phyloP scores from a whole-genome alignment of 2,888 invertebrate genomes.

The Athetis lepigone region DNA sequence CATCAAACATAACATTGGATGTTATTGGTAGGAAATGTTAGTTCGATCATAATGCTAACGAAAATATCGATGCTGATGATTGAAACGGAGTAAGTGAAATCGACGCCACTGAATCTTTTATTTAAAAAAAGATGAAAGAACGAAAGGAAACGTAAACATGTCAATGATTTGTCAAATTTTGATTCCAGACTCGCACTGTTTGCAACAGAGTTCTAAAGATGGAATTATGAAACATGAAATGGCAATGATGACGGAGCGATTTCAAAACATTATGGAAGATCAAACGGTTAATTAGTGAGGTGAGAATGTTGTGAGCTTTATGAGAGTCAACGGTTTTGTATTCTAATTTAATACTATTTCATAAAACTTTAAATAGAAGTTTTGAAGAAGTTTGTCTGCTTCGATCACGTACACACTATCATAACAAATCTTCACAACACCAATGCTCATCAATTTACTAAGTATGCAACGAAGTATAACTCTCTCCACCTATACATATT shows the following conservation, averaged over 20 bases:
- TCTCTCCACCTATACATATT: background rate
- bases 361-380: background rate
- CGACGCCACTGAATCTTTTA: slow-evolving; percentile 49
- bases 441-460: no score
- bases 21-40: slow-evolving; percentile 74
- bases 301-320: slow-evolving; percentile 23
- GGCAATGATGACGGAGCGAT: slow-evolving; percentile 33
- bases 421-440: no score
- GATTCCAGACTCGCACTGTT: slow-evolving; percentile 23
- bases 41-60: slow-evolving; percentile 68
- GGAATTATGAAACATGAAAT: slow-evolving; percentile 35
- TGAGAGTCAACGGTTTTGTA: background rate
- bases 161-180: slow-evolving; percentile 51
- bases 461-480: no score
- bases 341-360: background rate
- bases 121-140: slow-evolving; percentile 59
- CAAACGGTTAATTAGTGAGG: slow-evolving; percentile 47
- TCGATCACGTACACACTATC: no score
- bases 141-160: slow-evolving; percentile 44
- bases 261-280: slow-evolving; percentile 49
- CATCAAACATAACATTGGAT: slow-evolving; percentile 72
- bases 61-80: slow-evolving; percentile 65
- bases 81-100: slow-evolving; percentile 58
- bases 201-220: slow-evolving; percentile 15
- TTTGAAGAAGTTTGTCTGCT: background rate